Evolutionary conservation across 2,797 vertebrate genomes (phyloP).

Genomic region (Mormyrops boulengeri): DNA sequence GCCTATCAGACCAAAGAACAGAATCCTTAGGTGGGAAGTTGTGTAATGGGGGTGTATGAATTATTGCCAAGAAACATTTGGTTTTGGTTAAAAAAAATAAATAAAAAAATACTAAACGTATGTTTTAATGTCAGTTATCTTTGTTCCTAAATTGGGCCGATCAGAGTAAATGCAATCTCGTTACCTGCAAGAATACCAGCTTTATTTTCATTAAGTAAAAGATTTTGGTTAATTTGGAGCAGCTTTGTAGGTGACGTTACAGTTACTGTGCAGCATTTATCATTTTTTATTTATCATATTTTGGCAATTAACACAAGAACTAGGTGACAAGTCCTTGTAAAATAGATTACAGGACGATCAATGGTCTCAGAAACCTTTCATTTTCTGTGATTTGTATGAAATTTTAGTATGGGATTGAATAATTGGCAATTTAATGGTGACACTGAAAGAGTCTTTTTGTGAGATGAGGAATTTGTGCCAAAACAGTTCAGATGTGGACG

Average conservation of each 20-base stretch:
- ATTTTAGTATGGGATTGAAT: not conserved
- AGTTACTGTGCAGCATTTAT: not conserved
- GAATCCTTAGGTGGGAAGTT: not conserved
- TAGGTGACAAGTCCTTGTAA: not conserved
- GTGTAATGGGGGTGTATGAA: not conserved
- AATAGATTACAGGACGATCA: not conserved
- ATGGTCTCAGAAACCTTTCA: not conserved
- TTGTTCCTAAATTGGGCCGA: not conserved
- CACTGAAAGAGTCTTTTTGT: not conserved
- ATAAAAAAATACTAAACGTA: not conserved
- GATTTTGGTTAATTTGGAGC: not conserved
- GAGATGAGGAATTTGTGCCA: not conserved
- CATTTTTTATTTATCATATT: not conserved
- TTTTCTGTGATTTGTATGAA: not conserved
- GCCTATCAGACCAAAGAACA: not conserved
- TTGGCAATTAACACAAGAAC: not conserved
- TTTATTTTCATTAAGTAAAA: not conserved
- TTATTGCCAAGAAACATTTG: not conserved
- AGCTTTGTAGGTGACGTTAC: not conserved
- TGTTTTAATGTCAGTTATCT: not conserved
- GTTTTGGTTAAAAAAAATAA: not conserved
- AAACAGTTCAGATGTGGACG: not conserved
- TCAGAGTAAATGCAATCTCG: not conserved
- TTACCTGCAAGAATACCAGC: not conserved
- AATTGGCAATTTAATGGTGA: not conserved